Percentiles rank a stretch among this genome's conserved stretches.
Conservation (phyloP, 1,140 invertebrate species). For the Saccostrea cuccullata region DNA sequence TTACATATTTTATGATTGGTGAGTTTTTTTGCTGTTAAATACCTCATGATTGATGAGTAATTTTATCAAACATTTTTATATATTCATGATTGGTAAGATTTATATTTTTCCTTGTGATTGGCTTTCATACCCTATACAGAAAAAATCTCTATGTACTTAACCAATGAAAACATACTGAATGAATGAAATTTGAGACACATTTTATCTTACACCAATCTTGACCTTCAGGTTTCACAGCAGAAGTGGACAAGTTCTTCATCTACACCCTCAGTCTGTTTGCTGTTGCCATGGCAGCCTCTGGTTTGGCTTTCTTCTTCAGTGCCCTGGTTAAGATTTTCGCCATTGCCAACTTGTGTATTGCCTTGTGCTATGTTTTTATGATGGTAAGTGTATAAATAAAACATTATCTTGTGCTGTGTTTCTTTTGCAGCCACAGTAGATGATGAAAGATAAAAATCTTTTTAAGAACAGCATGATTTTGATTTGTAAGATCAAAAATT, state of each 20-base stretch:
- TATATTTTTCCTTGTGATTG: too few species aligned
- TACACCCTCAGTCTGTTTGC: constrained; percentile 72
- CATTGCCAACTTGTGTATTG: constrained; percentile 74
- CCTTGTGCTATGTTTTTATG: constrained; percentile 76
- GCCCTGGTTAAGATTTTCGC: constrained; percentile 72
- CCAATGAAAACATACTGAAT: too few species aligned
- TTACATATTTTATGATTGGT: constrained; percentile 78
- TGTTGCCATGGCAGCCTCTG: constrained; percentile 72
- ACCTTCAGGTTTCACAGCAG: constrained; percentile 69
- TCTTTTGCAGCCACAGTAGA: too few species aligned
- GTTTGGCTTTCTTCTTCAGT: constrained; percentile 75
- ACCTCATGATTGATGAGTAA: too few species aligned
- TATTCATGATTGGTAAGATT: constrained; percentile 76
- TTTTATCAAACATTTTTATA: too few species aligned
- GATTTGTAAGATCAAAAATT: background rate
- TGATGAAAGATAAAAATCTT: too few species aligned
- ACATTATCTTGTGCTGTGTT: too few species aligned
- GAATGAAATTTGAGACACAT: background rate
- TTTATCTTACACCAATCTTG: background rate
- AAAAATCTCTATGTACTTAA: too few species aligned
- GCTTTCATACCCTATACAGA: too few species aligned
- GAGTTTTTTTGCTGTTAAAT: constrained; percentile 35
- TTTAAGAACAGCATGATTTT: background rate
- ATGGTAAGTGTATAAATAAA: constrained; percentile 71
- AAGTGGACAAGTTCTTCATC: constrained; percentile 71